phyloP scores from a whole-genome alignment of 1,140 invertebrate species.

The Saccostrea glomerata region DNA sequence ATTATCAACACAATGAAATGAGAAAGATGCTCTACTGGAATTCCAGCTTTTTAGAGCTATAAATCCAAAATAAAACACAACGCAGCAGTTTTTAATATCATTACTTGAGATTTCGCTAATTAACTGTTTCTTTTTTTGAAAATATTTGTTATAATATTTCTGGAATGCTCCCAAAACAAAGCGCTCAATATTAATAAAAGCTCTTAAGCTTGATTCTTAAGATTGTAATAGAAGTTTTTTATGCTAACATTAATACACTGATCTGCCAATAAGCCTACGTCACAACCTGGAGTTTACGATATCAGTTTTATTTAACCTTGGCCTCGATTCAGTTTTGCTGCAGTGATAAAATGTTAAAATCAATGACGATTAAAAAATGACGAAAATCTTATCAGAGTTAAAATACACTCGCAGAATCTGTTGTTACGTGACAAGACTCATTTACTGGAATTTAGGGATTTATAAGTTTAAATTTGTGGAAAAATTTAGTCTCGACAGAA shows the following conservation, averaged over 20 bases:
- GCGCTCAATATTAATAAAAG: neutral
- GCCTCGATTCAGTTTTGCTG: neutral
- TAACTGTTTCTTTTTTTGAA: neutral
- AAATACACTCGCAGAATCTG: neutral
- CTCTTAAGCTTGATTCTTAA: neutral
- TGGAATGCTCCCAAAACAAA: neutral
- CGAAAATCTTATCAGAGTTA: neutral
- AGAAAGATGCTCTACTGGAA: too few relatives aligned
- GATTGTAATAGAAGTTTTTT: neutral
- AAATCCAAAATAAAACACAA: too few relatives aligned
- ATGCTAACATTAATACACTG: neutral
- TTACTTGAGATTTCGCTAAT: too few relatives aligned
- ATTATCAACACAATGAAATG: too few relatives aligned
- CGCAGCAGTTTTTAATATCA: too few relatives aligned
- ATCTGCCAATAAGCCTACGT: neutral
- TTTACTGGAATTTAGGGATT: too few relatives aligned
- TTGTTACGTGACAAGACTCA: too few relatives aligned
- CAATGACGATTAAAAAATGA: neutral
- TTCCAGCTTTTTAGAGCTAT: too few relatives aligned
- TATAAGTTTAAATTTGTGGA: too few relatives aligned
- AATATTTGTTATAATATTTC: neutral
- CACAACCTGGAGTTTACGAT: neutral
- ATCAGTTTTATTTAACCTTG: neutral
- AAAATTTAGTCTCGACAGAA: too few relatives aligned
- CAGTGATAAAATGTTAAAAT: neutral